A percentile compares a stretch with the other conserved stretches of the same genome.
phyloP scores from a whole-genome alignment of 2,888 invertebrate genomes.

The Nomada goodeniana region DNA sequence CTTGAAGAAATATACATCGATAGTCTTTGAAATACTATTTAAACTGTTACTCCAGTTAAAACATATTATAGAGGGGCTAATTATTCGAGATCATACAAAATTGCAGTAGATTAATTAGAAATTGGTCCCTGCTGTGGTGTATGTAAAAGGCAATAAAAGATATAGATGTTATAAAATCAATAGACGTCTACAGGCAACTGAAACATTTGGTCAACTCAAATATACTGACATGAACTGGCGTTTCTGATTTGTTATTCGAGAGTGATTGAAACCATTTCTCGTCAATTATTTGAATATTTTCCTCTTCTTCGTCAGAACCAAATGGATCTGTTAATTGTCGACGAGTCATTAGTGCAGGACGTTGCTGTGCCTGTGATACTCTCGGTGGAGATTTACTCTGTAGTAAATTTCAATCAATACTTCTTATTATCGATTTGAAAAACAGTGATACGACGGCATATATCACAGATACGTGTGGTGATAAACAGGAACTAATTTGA shows the following conservation, averaged over 20 bases:
- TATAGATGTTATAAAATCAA: constrained; percentile 9
- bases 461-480: constrained; percentile 4
- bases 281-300: constrained; percentile 81
- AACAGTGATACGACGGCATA: constrained; percentile 10
- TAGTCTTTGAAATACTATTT: no score
- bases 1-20: no score
- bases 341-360: constrained; percentile 90
- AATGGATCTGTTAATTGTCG: constrained; percentile 95
- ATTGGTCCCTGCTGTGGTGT: no score
- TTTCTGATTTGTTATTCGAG: constrained; percentile 80
- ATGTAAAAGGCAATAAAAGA: constrained; percentile 1
- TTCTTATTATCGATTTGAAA: constrained; percentile 28
- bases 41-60: no score
- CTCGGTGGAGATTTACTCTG: constrained; percentile 84
- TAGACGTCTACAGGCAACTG: constrained; percentile 40
- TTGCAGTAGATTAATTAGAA: no score
- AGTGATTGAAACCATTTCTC: constrained; percentile 82
- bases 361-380: constrained; percentile 78
- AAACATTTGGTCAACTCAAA: constrained; percentile 42
- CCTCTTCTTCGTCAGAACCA: constrained; percentile 92
- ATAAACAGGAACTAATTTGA: constrained; percentile 3
- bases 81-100: no score
- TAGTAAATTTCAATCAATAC: constrained; percentile 63
- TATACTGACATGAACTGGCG: constrained; percentile 82
- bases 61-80: no score